Base-by-base conservation (phyloP, 2,888 invertebrate species). In the Drosophila affinis region DNA sequence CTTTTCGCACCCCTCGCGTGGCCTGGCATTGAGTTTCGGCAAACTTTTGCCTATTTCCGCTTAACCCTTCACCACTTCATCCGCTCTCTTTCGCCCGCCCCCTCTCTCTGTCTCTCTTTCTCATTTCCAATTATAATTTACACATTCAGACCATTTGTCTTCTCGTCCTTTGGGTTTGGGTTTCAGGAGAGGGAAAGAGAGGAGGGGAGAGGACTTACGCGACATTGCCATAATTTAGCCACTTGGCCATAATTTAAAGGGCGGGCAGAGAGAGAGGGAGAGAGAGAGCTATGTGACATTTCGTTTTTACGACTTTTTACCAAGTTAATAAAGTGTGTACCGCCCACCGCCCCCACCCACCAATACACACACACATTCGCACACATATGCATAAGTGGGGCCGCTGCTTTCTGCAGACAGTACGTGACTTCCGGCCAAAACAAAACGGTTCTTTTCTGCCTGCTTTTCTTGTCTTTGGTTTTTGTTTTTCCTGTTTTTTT, bases 401-500 rank as follows among this genome's bases (percentile, higher is more conserved):
- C 6, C 6, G 2, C 39, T 14, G 29, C 58, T 68, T 56, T 48
- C 56, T 68, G 79, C 79, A 87, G 85, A 81, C 88, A 81, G 84
- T 84, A 88, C 85, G 88, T 85, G 85, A 87, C 85, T 85, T 85
- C 88, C 85, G 85, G 88, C 85, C 85, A 85, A 84, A 87, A 85
- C 85, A 85, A 84, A 85, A 85, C 81, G 84, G 84, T 83, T 85
- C 39, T 77, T 79, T 76, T 77, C 68, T 67, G 68, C 27, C 39
- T 27, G 51, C 27, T 67, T 56, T 34, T 32, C n/a, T n/a, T 34
- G 39, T 39, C 18, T 5, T 58, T 14, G 18, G 52, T 10, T 60
- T 14, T 18, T 27, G 51, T 45, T 67, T 56, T 34, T 32, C n/a
- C n/a, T 34, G 39, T 39, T 18, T 5, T 58, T 39, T 55, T 67